Conservation (phyloP, 1,140 invertebrate species). For the Drosophila lowei region DNA sequence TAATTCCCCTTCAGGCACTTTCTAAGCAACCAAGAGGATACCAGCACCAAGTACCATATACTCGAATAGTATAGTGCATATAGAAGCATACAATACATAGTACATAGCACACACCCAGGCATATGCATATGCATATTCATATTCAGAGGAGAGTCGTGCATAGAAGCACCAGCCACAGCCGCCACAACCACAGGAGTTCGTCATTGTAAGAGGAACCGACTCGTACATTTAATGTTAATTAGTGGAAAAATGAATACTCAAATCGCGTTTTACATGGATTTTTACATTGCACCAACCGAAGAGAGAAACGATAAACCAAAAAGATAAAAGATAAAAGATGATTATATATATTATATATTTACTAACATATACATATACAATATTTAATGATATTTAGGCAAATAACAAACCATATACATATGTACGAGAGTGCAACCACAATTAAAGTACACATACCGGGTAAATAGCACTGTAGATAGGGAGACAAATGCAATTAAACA, state of each 20-base stretch:
- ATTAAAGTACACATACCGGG: slow-evolving; percentile 25
- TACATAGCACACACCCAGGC: slow-evolving; percentile 11
- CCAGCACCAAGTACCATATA: slow-evolving; percentile 63
- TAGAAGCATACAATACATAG: no score
- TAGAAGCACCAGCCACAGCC: slow-evolving; percentile 19
- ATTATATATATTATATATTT: slow-evolving; percentile 47
- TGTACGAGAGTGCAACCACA: slow-evolving; percentile 30
- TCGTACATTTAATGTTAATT: slow-evolving; percentile 55
- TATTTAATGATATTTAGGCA: slow-evolving; percentile 55
- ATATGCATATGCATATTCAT: slow-evolving; percentile 3
- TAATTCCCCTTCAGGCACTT: slow-evolving; percentile 38
- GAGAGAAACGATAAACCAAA: slow-evolving; percentile 27
- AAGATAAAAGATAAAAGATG: slow-evolving; percentile 25
- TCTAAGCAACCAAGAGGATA: slow-evolving; percentile 44
- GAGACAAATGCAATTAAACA: slow-evolving; percentile 56
- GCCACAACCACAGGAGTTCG: neutral
- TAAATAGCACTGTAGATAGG: slow-evolving; percentile 76
- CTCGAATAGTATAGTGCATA: no score
- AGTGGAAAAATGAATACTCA: slow-evolving; percentile 63
- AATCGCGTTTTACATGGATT: slow-evolving; percentile 75
- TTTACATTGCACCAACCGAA: slow-evolving; percentile 76
- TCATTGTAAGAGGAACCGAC: no score
- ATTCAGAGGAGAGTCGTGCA: slow-evolving; percentile 25
- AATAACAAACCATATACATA: slow-evolving; percentile 36
- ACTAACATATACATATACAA: slow-evolving; percentile 43